Evolutionary conservation across 2,888 invertebrate genomes (phyloP), one percentile per base, ranked within the genome.

Genomic region (Xylota segnis): DNA sequence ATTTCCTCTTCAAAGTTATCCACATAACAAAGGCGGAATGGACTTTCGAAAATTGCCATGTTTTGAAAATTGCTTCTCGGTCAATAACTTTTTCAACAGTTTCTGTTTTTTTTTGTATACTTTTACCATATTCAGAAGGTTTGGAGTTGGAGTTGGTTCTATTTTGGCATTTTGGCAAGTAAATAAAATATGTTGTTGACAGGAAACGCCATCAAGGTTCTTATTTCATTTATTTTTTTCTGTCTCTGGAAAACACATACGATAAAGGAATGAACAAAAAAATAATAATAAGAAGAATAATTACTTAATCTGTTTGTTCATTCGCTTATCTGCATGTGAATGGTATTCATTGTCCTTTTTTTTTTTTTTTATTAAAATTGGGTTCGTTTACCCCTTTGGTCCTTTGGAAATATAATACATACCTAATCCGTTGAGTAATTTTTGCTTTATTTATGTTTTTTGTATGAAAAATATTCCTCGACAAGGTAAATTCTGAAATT

Each of bases 121-220:
- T 45, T 45, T 45, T 16, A 16, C 40, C 7, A 23, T 16, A 7
- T 59, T 40, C 59, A 23, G n/a, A 40, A 6, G n/a, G 45, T 9
- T n/a, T 45, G 7, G 6, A 16, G 23, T 2, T 14, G 16, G 6
- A 16, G n/a, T n/a, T 14, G 16, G 12, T 5, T 16, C 5, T 16
- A 16, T 45, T 14, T 45, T 45, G 45, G n/a, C 23, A 23, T 23
- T 23, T 23, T 23, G 3, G 23, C 23, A 23, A 23, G 23, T 47
- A 9, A 18, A 50, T 50, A 50, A 54, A 66, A 75, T 65, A 56
- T 75, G 65, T 66, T 66, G 65, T 75, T 75, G 75, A 75, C 65
- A 75, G 75, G 75, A 75, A 66, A 66, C 7, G 14, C 34, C 54
- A 50, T 58, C 56, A 50, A 75, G 56, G 23, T 47, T 27, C 50